Conservation (phyloP, 1,140 invertebrate genomes). For the Sipha flava region DNA sequence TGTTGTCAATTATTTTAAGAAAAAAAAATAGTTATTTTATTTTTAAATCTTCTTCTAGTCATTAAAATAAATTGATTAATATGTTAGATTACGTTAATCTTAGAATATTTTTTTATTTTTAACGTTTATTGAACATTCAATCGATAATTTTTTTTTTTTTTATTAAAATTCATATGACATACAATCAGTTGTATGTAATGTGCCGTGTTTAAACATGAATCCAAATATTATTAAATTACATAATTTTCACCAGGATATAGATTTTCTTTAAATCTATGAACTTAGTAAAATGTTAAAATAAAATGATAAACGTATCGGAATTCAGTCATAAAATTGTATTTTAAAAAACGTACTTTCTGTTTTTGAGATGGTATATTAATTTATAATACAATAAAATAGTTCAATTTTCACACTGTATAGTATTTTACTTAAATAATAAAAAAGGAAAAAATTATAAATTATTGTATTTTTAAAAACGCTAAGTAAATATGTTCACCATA, state of each 20-base stretch:
- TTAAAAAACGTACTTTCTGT: too few relatives aligned
- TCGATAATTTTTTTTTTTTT: background rate
- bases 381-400: background rate
- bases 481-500: background rate
- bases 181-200: background rate
- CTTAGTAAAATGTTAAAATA: too few relatives aligned
- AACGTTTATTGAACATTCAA: background rate
- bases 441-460: background rate
- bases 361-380: too few relatives aligned
- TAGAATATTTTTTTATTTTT: background rate
- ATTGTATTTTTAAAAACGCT: background rate
- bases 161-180: background rate
- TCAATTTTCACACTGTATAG: background rate
- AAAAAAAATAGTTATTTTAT: too few relatives aligned
- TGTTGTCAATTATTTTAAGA: too few relatives aligned
- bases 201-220: background rate
- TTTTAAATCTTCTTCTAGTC: too few relatives aligned
- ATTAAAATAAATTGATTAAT: too few relatives aligned
- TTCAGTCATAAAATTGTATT: too few relatives aligned
- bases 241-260: background rate
- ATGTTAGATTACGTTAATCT: too few relatives aligned
- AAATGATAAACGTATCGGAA: too few relatives aligned
- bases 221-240: background rate
- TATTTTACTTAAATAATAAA: background rate
- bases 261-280: background rate